phyloP scores from a whole-genome alignment of 2,888 invertebrate genomes.

The Meganola albula region DNA sequence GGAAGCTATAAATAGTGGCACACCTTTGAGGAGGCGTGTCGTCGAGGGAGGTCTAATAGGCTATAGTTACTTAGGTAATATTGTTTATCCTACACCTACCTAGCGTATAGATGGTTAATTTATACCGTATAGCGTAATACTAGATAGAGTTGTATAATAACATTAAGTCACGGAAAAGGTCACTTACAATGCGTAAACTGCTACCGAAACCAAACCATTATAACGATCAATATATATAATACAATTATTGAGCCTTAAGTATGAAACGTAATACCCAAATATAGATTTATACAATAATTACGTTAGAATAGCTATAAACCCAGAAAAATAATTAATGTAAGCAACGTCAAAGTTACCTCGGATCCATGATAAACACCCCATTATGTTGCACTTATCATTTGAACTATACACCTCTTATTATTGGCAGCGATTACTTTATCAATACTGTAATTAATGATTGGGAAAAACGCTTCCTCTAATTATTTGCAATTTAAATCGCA shows the following conservation, averaged over 20 bases:
- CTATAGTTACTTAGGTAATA: slow-evolving; percentile 9
- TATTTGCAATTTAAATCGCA: no score
- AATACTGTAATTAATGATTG: slow-evolving; percentile 10
- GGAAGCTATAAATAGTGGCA: slow-evolving; percentile 25
- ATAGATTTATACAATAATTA: no score
- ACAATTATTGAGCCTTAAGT: no score
- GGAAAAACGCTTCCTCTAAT: slow-evolving; percentile 10
- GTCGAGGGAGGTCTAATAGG: slow-evolving; percentile 25
- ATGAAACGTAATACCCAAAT: no score
- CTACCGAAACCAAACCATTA: no score
- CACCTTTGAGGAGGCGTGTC: slow-evolving; percentile 22
- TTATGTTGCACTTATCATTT: slow-evolving; percentile 46
- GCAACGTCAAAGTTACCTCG: slow-evolving; percentile 65
- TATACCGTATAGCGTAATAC: no score
- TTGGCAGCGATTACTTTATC: no score
- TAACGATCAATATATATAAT: no score
- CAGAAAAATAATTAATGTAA: slow-evolving; percentile 19
- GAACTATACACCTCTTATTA: slow-evolving; percentile 21
- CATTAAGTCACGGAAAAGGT: slow-evolving; percentile 24
- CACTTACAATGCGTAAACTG: no score
- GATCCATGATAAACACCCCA: slow-evolving; percentile 69
- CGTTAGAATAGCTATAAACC: no score
- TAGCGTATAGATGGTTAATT: no score
- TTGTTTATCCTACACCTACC: slow-evolving; percentile 14
- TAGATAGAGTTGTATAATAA: no score